Percentiles rank a stretch among this genome's conserved stretches.
phyloP scores from a whole-genome alignment of 2,113 vertebrate genomes.

The Poecilia latipinna region DNA sequence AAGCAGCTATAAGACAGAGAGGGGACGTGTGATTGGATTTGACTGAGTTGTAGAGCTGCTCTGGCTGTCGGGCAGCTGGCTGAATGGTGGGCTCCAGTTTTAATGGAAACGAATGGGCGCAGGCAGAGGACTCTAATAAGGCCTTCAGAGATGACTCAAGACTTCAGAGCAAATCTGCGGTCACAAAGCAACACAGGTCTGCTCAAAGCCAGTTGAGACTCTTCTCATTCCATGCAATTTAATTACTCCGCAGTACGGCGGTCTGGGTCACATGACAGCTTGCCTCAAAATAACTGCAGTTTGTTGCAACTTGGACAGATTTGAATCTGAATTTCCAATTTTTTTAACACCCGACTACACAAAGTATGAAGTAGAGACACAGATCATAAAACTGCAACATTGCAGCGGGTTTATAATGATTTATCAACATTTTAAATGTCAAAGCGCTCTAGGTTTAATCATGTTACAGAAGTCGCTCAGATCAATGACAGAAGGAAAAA shows the following conservation, averaged over 20 bases:
- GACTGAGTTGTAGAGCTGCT: constrained; percentile 19
- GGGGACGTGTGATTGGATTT: constrained; percentile 63
- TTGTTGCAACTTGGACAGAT: constrained; percentile 12
- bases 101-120: constrained; percentile 63
- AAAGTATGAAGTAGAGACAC: constrained; percentile 1
- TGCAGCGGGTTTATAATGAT: neutral
- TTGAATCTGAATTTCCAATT: constrained; percentile 16
- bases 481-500: neutral
- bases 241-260: constrained; percentile 48
- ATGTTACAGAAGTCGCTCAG: neutral
- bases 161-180: constrained; percentile 58
- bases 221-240: constrained; percentile 48
- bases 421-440: neutral
- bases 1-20: constrained; percentile 22
- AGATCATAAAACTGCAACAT: constrained; percentile 7
- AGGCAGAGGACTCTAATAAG: constrained; percentile 49
- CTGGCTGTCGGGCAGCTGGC: constrained; percentile 33
- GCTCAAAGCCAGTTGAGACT: constrained; percentile 36
- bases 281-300: constrained; percentile 26
- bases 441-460: neutral
- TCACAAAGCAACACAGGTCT: constrained; percentile 60
- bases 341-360: constrained; percentile 6
- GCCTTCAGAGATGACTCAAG: constrained; percentile 64
- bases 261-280: constrained; percentile 42
- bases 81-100: constrained; percentile 50